phyloP scores from a whole-genome alignment of 2,888 invertebrate species.

The Scaptodrosophila latifasciaeformis region DNA sequence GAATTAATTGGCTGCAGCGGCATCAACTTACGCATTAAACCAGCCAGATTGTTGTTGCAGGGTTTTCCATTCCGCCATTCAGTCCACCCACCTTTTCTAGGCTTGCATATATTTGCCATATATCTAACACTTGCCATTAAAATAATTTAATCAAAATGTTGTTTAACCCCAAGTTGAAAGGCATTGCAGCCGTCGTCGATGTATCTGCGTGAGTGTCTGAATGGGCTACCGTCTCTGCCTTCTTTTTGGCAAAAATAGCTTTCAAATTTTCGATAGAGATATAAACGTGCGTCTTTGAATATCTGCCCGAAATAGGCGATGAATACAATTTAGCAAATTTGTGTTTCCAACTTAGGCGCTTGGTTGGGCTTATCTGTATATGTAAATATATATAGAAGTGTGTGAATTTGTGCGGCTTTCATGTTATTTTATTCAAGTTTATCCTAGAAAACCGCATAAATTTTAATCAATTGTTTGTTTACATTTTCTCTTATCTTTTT shows the following conservation, averaged over 20 bases:
- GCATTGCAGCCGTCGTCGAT: no score
- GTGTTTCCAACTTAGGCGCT: no score
- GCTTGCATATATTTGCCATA: constrained; percentile 51
- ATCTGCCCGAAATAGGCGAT: no score
- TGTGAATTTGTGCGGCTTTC: constrained; percentile 5
- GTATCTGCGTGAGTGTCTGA: no score
- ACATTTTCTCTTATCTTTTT: constrained; percentile 49
- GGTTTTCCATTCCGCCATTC: no score
- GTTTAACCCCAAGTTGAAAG: constrained; percentile 40
- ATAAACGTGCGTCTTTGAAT: no score
- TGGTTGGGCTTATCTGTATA: constrained; percentile 37
- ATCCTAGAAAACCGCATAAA: constrained; percentile 49
- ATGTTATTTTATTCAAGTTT: constrained; percentile 6
- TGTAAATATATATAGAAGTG: constrained; percentile 18
- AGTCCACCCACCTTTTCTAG: background rate
- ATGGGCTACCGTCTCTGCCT: background rate
- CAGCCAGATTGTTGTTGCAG: no score
- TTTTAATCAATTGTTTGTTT: constrained; percentile 66
- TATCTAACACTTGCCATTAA: constrained; percentile 61
- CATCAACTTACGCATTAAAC: constrained; percentile 8
- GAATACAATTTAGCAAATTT: no score
- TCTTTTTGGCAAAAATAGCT: background rate
- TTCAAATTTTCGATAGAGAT: constrained; percentile 49
- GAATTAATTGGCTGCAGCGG: constrained; percentile 64
- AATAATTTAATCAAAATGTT: constrained; percentile 65